Evolutionary conservation across 2,888 invertebrate genomes (phyloP).

Genomic region (Clivina fossor): DNA sequence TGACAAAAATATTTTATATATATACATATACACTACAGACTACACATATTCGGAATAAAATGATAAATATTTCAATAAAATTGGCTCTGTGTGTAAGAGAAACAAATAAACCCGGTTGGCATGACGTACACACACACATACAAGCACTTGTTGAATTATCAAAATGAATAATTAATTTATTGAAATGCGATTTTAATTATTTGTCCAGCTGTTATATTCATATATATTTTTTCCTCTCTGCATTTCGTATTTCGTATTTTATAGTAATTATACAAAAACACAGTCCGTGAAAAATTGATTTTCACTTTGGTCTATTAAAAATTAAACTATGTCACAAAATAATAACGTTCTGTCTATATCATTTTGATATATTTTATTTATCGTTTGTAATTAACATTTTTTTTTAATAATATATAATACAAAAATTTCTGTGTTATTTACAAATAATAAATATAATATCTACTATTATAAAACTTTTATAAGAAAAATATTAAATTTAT

Average conservation of each 20-base stretch:
- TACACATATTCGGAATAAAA: slow-evolving; percentile 9
- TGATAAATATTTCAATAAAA: slow-evolving; percentile 29
- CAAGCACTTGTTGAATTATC: slow-evolving; percentile 31
- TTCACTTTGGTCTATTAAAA: slow-evolving; percentile 27
- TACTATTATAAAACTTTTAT: too few species aligned
- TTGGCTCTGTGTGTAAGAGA: too few species aligned
- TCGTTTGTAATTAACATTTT: too few species aligned
- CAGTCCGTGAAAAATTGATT: slow-evolving; percentile 23
- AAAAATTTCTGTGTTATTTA: too few species aligned
- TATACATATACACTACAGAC: too few species aligned
- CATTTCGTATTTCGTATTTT: slow-evolving; percentile 25
- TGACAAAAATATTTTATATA: slow-evolving; percentile 23
- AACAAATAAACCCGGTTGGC: too few species aligned
- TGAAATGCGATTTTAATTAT: slow-evolving; percentile 34
- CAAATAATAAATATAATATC: too few species aligned
- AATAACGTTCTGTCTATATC: too few species aligned
- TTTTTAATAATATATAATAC: too few species aligned
- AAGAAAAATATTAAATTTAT: too few species aligned
- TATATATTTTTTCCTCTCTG: too few species aligned
- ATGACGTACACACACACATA: slow-evolving; percentile 11
- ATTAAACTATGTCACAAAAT: slow-evolving; percentile 15
- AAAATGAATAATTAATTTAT: slow-evolving; percentile 34
- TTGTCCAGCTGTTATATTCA: slow-evolving; percentile 30
- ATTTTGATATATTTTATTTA: too few species aligned
- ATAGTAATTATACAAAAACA: slow-evolving; percentile 28